Evolutionary conservation across 2,888 invertebrate genomes (phyloP).

Genomic region (Zele albiditarsus): DNA sequence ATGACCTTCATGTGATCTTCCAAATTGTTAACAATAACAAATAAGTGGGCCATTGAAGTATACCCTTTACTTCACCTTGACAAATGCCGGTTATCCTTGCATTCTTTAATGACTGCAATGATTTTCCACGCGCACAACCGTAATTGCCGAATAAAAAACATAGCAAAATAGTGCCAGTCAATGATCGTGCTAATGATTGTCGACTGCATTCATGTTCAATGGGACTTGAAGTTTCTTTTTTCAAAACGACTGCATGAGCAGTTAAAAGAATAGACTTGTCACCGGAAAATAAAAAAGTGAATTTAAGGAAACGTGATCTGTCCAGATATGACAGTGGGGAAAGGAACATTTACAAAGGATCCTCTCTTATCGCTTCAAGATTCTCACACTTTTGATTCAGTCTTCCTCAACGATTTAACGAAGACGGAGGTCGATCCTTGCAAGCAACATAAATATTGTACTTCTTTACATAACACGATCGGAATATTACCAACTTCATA

Average conservation of each 20-base stretch:
- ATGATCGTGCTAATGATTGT: neutral
- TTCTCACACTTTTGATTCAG: neutral
- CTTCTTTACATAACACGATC: no score
- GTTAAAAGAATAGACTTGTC: no score
- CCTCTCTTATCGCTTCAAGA: neutral
- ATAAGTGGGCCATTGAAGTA: neutral
- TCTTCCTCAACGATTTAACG: neutral
- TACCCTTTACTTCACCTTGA: slow-evolving; percentile 3
- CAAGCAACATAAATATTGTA: neutral
- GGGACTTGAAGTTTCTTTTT: no score
- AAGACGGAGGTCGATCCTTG: neutral
- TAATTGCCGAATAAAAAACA: neutral
- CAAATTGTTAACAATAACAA: neutral
- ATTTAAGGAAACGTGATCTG: neutral
- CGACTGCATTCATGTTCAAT: neutral
- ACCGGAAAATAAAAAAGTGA: no score
- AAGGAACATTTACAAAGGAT: neutral
- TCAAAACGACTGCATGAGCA: no score
- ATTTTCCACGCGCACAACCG: neutral
- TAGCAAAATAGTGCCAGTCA: neutral
- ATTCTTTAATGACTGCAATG: neutral
- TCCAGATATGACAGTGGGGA: neutral
- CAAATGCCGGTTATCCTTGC: slow-evolving; percentile 3
- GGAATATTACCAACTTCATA: no score
- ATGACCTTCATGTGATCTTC: neutral